These are phyloP conservation scores for Drosophila recens DNA, from an alignment of 2,888 invertebrate genomes.

Conservation along the genomic window DNA sequence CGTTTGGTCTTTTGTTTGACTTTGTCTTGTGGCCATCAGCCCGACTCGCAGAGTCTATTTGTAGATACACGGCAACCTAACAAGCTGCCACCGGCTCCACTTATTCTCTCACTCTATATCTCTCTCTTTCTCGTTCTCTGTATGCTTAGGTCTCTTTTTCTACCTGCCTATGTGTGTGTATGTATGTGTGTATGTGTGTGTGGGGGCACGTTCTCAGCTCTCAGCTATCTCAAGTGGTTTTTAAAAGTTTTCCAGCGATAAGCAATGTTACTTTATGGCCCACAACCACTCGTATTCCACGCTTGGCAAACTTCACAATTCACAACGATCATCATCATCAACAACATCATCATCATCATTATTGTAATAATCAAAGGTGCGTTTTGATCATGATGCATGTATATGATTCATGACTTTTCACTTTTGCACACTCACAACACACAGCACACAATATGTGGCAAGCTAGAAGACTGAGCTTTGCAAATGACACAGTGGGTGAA, in stretches of 20 bases:
- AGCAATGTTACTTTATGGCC: slow-evolving; percentile 78
- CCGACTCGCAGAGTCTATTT: slow-evolving; percentile 53
- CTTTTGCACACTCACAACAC: slow-evolving; percentile 54
- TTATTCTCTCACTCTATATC: slow-evolving; percentile 38
- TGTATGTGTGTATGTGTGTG: slow-evolving; percentile 17
- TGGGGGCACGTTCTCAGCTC: slow-evolving; percentile 58
- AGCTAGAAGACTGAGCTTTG: slow-evolving; percentile 30
- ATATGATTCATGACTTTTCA: slow-evolving; percentile 80
- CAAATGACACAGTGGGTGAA: slow-evolving; percentile 35
- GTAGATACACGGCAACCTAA: slow-evolving; percentile 75
- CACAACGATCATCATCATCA: slow-evolving; percentile 20
- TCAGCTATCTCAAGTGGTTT: slow-evolving; percentile 76
- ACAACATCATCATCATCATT: slow-evolving; percentile 35
- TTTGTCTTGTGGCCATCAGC: slow-evolving; percentile 77
- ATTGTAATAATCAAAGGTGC: slow-evolving; percentile 56
- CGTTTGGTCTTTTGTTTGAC: slow-evolving; percentile 80
- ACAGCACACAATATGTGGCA: slow-evolving; percentile 36
- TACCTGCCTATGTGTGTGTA: slow-evolving; percentile 29
- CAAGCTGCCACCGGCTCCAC: slow-evolving; percentile 44
- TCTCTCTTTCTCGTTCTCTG: slow-evolving; percentile 23
- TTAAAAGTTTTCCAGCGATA: slow-evolving; percentile 80
- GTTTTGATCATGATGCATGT: slow-evolving; percentile 69
- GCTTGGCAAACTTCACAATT: slow-evolving; percentile 39
- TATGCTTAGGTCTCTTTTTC: slow-evolving; percentile 42
- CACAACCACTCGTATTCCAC: slow-evolving; percentile 60